phyloP scores from a whole-genome alignment of 2,888 invertebrate genomes.

The Tiliacea citrago region DNA sequence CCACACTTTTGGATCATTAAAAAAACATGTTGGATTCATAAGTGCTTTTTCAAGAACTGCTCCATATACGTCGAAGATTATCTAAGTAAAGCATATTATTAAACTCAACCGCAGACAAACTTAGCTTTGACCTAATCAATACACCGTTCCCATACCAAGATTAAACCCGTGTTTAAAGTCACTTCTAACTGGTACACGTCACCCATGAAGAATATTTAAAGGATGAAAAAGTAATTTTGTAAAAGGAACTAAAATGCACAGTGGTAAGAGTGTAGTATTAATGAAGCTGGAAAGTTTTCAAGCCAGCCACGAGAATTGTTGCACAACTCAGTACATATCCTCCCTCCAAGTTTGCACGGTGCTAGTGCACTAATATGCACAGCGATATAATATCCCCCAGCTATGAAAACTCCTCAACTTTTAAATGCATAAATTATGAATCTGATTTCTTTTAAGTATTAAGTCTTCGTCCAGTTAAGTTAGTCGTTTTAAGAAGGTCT shows the following conservation, averaged over 20 bases:
- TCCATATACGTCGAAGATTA: too few relatives aligned
- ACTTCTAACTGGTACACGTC: slow-evolving; percentile 1
- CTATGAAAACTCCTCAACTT: slow-evolving; percentile 50
- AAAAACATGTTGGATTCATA: too few relatives aligned
- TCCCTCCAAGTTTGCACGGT: slow-evolving; percentile 60
- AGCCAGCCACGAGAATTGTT: slow-evolving; percentile 69
- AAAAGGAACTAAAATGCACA: slow-evolving; percentile 57
- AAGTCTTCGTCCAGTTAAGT: slow-evolving; percentile 14
- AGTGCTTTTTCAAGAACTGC: too few relatives aligned
- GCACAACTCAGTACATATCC: slow-evolving; percentile 67
- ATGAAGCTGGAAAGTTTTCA: slow-evolving; percentile 70
- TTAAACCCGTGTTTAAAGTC: background rate
- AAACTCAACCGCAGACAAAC: slow-evolving; percentile 3
- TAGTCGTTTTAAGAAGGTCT: slow-evolving; percentile 4
- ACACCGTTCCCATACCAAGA: slow-evolving; percentile 4
- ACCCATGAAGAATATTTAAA: slow-evolving; percentile 41
- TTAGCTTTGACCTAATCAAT: slow-evolving; percentile 13
- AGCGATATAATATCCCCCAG: slow-evolving; percentile 50
- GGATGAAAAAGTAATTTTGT: slow-evolving; percentile 38
- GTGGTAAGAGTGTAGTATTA: slow-evolving; percentile 63
- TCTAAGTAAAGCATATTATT: too few relatives aligned
- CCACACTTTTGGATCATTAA: too few relatives aligned
- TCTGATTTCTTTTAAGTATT: slow-evolving; percentile 29
- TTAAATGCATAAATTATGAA: slow-evolving; percentile 57
- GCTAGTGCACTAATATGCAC: slow-evolving; percentile 58